These are phyloP conservation scores for Aleiodes leptofemur DNA, from an alignment of 2,888 invertebrate genomes.

Conservation along the genomic window DNA sequence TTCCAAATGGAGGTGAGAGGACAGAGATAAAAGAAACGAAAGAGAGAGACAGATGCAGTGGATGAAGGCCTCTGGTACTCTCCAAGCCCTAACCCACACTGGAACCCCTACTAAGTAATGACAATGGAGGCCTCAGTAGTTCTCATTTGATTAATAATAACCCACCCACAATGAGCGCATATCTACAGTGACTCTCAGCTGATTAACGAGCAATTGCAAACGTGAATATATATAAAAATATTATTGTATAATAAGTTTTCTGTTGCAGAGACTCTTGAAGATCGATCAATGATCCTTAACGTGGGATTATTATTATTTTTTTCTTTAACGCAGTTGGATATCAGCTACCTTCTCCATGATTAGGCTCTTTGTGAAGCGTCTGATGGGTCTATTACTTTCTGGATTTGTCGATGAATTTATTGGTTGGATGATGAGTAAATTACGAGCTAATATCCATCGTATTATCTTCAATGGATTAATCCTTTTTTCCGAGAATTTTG, in stretches of 20 bases:
- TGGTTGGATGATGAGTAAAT: neutral
- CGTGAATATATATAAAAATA: conserved; percentile 14
- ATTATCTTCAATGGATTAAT: no score
- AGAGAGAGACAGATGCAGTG: conserved; percentile 1
- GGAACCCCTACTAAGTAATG: conserved; percentile 53
- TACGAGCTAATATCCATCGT: no score
- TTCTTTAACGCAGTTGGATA: conserved; percentile 2
- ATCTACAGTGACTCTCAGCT: conserved; percentile 72
- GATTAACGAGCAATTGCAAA: conserved; percentile 70
- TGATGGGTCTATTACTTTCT: conserved; percentile 10
- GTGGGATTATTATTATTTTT: neutral
- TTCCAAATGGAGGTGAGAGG: neutral
- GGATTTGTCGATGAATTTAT: neutral
- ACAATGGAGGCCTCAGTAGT: conserved; percentile 73
- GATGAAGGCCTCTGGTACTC: conserved; percentile 13
- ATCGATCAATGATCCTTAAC: conserved; percentile 30
- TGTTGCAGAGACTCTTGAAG: neutral
- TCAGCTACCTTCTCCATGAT: conserved; percentile 21
- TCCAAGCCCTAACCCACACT: conserved; percentile 9
- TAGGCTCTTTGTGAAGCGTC: neutral
- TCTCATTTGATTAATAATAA: conserved; percentile 76
- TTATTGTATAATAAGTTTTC: neutral
- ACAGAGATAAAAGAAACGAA: neutral
- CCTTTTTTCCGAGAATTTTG: no score
- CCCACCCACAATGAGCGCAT: conserved; percentile 70